These are phyloP conservation scores for Boulengeromyrus knoepffleri DNA, from an alignment of 2,113 vertebrate species.

Conservation along the genomic window DNA sequence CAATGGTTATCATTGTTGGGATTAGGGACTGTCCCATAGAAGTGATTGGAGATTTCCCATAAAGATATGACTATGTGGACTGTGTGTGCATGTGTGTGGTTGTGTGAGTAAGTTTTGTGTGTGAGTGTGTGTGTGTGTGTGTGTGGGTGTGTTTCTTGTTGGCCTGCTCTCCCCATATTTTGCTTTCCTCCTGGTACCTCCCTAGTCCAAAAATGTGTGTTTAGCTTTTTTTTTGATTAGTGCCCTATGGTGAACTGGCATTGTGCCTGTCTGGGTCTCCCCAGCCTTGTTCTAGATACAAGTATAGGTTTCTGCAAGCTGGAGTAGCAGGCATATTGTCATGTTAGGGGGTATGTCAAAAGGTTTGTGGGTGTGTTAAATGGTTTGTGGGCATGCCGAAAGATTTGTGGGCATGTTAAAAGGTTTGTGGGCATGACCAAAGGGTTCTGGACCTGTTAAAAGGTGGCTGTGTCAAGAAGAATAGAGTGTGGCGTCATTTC, in stretches of 20 bases:
- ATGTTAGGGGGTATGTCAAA: not conserved
- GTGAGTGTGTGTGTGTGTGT: not conserved
- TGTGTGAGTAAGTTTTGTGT: not conserved
- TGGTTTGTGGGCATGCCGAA: not conserved
- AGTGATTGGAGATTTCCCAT: not conserved
- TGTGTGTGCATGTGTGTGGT: not conserved
- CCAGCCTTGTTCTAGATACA: not conserved
- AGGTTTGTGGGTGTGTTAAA: not conserved
- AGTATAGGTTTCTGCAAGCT: not conserved
- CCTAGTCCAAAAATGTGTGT: not conserved
- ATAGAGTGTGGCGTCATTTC: not conserved
- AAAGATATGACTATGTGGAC: not conserved
- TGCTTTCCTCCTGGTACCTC: not conserved
- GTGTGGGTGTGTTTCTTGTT: not conserved
- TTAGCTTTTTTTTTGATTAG: not conserved
- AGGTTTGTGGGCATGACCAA: too few species aligned
- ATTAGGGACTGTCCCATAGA: not conserved
- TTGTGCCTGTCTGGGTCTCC: not conserved
- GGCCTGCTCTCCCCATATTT: not conserved
- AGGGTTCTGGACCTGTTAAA: not conserved
- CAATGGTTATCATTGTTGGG: not conserved
- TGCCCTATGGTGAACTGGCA: not conserved
- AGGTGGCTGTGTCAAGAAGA: not conserved
- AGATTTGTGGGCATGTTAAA: not conserved
- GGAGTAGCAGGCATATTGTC: not conserved